Conservation (phyloP, 2,888 invertebrate species). For the Euproctis similis region DNA sequence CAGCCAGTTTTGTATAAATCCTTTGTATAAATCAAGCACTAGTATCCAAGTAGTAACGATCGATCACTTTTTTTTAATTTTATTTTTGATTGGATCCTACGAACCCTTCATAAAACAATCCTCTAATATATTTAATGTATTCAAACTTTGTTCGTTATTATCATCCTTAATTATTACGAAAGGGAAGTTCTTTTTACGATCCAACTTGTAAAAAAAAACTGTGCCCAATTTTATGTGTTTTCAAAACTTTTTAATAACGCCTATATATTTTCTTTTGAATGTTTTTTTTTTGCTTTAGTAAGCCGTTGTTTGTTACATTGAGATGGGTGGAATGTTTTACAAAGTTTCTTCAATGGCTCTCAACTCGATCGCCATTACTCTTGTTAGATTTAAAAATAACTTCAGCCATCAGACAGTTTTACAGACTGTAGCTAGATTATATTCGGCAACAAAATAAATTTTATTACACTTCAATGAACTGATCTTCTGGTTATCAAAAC, state of each 20-base stretch:
- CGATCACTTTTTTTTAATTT: too few relatives aligned
- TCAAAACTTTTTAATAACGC: conserved; percentile 20
- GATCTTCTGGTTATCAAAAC: too few relatives aligned
- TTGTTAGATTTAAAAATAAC: too few relatives aligned
- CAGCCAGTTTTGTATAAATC: too few relatives aligned
- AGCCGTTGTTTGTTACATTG: conserved; percentile 2
- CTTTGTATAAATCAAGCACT: too few relatives aligned
- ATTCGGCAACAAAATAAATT: too few relatives aligned
- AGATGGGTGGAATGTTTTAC: background rate
- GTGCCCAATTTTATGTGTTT: conserved; percentile 14
- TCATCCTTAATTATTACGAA: conserved; percentile 19
- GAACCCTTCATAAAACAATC: background rate
- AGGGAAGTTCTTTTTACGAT: conserved; percentile 13
- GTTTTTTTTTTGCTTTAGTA: conserved; percentile 11
- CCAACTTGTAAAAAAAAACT: conserved; percentile 18
- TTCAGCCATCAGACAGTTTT: too few relatives aligned
- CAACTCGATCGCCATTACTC: background rate
- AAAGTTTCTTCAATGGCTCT: background rate
- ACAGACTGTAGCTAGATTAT: too few relatives aligned
- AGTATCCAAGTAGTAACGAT: too few relatives aligned
- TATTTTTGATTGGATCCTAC: too few relatives aligned
- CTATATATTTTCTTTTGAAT: conserved; percentile 6
- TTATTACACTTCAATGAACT: too few relatives aligned
- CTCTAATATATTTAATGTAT: conserved; percentile 10
- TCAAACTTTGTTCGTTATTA: conserved; percentile 16